Evolutionary conservation across 37 sponge, comb jelly and placozoan species (phyloP), one percentile per base, ranked within the genome.

Genomic region (Geodia barretti): DNA sequence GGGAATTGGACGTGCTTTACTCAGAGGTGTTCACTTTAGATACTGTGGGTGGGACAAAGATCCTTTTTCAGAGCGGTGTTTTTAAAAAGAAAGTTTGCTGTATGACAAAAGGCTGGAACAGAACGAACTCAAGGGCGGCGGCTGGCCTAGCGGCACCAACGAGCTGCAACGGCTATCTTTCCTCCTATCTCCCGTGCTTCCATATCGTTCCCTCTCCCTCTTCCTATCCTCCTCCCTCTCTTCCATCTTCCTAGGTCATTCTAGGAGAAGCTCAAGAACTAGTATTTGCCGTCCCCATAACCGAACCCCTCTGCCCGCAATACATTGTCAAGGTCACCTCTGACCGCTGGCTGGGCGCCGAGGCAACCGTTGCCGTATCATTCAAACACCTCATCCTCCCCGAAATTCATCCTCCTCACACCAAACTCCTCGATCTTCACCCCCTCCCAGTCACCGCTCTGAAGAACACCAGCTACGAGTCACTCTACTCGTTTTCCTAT

Each of bases 351-450:
- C 61, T 98, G 31, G 87, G 91, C n/a, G 92, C 94, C 23, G 93
- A 96, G 82, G 42, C 91, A 2, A 81, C 82, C 24, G 89, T 74
- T 19, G 79, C 90, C 29, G 80, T 98, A 47, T 92, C 97, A 5
- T 94, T 98, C 77, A 73, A 96, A 60, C 97, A 96, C 73, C 75
- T 98, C 41, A 96, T 98, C 33, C 90, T 96, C 38, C 99, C 99
- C 7, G 92, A 98, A 79, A 75, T 91, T 47, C 91, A 96, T 70
- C 86, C 91, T 21, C 99, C 99, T 19, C 99, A 98, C 91, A 96
- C 99, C 31, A 88, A 92, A 61, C 97, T 98, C 33, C 95, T 98
- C 32, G 86, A 98, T 72, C 90, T 98, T 26, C 96, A 96, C 70
- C 99, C 99, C 20, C 91, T 98, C 37, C 95, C 96, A 37, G 70